Evolutionary conservation across 1,140 invertebrate species (phyloP).

Genomic region (Neodiprion lecontei): DNA sequence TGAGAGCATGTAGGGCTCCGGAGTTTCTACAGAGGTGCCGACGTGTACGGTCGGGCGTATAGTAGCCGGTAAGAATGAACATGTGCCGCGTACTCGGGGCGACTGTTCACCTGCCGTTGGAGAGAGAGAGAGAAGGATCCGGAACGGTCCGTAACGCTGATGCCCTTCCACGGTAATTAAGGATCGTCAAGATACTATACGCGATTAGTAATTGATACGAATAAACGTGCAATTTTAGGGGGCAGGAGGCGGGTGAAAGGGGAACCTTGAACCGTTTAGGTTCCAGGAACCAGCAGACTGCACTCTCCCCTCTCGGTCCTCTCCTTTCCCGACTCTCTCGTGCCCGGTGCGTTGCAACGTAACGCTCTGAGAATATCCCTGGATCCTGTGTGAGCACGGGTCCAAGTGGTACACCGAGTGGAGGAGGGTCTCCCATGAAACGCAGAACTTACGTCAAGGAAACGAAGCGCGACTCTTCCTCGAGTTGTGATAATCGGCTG

Average conservation of each 20-base stretch:
- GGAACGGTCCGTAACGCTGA: background rate
- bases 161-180: constrained; percentile 7
- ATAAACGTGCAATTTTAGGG: background rate
- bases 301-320: background rate
- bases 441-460: too few relatives aligned
- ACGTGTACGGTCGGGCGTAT: background rate
- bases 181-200: constrained; percentile 1
- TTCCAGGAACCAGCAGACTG: background rate
- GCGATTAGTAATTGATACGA: constrained; percentile 7
- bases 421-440: too few relatives aligned
- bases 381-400: too few relatives aligned
- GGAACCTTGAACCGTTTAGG: background rate
- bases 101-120: background rate
- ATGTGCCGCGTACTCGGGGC: background rate
- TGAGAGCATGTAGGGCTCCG: background rate
- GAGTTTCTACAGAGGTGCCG: background rate
- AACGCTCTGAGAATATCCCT: too few relatives aligned
- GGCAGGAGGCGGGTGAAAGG: too few relatives aligned
- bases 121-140: background rate
- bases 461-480: background rate
- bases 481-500: constrained; percentile 49
- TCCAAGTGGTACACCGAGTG: too few relatives aligned
- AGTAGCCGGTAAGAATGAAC: background rate
- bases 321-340: background rate
- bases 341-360: too few relatives aligned